Conservation (phyloP, 2,113 vertebrate species). For the Callipepla squamata region DNA sequence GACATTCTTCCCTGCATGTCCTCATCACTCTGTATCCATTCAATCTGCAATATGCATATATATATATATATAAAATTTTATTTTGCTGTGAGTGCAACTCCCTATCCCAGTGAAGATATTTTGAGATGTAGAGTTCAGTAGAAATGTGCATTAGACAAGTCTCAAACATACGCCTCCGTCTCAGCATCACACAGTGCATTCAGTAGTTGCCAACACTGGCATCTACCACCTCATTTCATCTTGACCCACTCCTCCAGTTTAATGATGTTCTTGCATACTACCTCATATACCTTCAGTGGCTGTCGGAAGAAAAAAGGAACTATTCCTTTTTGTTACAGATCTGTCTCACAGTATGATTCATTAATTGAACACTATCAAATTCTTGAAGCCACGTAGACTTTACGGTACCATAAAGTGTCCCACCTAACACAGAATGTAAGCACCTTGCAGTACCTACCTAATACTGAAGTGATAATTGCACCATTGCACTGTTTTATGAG, state of each 20-base stretch:
- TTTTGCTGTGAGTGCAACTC: accelerated
- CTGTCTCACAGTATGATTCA: slow-evolving; percentile 22
- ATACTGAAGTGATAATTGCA: slow-evolving; percentile 69
- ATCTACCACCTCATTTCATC: background rate
- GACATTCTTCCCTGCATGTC: background rate
- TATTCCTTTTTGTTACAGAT: slow-evolving; percentile 33
- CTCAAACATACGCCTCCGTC: background rate
- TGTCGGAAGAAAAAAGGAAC: background rate
- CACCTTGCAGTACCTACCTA: slow-evolving; percentile 54
- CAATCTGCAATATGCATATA: background rate
- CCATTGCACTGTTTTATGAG: slow-evolving; percentile 70
- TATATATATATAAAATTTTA: no score
- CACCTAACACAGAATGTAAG: slow-evolving; percentile 50
- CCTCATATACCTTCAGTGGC: background rate
- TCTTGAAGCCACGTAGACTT: slow-evolving; percentile 60
- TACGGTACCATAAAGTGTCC: slow-evolving; percentile 64
- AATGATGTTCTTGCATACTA: background rate
- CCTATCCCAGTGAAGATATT: background rate
- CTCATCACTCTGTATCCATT: background rate
- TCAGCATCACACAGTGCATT: background rate
- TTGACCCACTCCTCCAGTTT: background rate
- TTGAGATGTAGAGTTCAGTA: background rate
- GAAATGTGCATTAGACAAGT: background rate
- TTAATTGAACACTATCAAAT: slow-evolving; percentile 60
- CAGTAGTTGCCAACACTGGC: background rate